phyloP scores from a whole-genome alignment of 2,797 vertebrate genomes.

The Lithobates pipiens region DNA sequence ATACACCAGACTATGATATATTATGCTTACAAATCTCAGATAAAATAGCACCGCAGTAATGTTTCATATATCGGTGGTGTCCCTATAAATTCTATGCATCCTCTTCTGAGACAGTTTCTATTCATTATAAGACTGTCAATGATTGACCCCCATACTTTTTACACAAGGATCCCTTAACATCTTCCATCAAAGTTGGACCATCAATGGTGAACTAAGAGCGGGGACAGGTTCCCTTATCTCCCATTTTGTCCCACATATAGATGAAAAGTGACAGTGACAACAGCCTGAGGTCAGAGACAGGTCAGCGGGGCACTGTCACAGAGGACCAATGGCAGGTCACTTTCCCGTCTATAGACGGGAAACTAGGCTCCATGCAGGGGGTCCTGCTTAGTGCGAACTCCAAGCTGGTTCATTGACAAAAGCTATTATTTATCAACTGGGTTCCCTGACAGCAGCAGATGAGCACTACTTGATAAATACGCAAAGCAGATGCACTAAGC shows the following conservation, averaged over 20 bases:
- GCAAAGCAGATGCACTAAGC: too few relatives aligned
- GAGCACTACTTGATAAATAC: slow-evolving; percentile 37
- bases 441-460: slow-evolving; percentile 63
- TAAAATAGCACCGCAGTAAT: too few relatives aligned
- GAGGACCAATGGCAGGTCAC: neutral
- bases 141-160: slow-evolving; percentile 2
- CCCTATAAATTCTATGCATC: neutral
- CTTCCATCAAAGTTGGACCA: neutral
- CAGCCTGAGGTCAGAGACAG: slow-evolving; percentile 54
- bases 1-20: too few relatives aligned
- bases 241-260: neutral
- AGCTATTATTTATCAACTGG: slow-evolving; percentile 48
- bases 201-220: fast-evolving
- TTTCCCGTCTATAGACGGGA: slow-evolving; percentile 1
- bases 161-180: neutral
- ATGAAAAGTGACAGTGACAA: neutral
- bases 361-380: slow-evolving; percentile 60
- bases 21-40: too few relatives aligned
- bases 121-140: neutral
- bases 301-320: slow-evolving; percentile 23
- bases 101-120: neutral
- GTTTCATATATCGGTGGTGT: neutral
- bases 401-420: slow-evolving; percentile 64
- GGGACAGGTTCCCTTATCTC: fast-evolving
- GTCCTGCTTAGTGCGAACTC: neutral